A percentile compares a stretch with the other conserved stretches of the same genome.
These are phyloP conservation scores for Carassius auratus DNA, from an alignment of 2,113 vertebrate species.

Conservation along the genomic window DNA sequence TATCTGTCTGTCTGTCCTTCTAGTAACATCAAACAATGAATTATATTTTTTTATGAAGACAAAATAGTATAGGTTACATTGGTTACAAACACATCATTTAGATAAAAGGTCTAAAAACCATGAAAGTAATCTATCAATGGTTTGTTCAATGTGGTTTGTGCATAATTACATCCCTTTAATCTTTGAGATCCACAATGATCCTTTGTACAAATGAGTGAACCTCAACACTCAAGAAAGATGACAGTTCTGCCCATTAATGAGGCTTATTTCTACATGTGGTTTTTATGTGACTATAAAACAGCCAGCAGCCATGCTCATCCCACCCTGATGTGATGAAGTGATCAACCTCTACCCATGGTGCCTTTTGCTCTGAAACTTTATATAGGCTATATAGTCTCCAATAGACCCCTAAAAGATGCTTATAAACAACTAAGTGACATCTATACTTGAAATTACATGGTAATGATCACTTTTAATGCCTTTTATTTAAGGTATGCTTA, in stretches of 20 bases:
- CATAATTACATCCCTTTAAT: background rate
- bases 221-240: constrained; percentile 14
- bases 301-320: constrained; percentile 39
- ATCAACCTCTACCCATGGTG: constrained; percentile 46
- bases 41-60: background rate
- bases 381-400: constrained; percentile 45
- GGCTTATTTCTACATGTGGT: constrained; percentile 60
- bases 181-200: background rate
- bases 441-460: constrained; percentile 37
- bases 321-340: constrained; percentile 48
- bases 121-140: background rate
- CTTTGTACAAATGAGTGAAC: background rate
- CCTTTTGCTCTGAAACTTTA: constrained; percentile 55
- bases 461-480: constrained; percentile 34
- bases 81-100: background rate
- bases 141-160: background rate
- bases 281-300: constrained; percentile 60
- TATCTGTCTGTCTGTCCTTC: background rate
- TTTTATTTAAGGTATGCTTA: constrained; percentile 21
- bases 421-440: constrained; percentile 55
- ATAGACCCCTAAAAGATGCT: constrained; percentile 52
- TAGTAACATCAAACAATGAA: background rate
- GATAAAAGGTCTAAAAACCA: background rate
- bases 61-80: background rate
- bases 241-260: constrained; percentile 35